A percentile compares a stretch with the other conserved stretches of the same genome.
Conservation (phyloP, 2,113 vertebrate species). For the Geococcyx californianus region DNA sequence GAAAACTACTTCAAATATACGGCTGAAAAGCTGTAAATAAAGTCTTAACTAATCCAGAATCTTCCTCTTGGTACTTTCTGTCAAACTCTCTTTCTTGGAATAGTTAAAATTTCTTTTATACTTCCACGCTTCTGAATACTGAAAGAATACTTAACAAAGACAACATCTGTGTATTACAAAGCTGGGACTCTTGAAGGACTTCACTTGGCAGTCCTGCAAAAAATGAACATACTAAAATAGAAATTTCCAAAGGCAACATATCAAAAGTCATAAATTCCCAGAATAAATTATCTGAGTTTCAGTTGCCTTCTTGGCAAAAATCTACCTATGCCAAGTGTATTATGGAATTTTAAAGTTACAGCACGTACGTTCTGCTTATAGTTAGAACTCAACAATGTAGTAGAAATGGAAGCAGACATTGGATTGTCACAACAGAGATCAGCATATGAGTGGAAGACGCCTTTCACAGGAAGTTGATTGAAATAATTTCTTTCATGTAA, state of each 20-base stretch:
- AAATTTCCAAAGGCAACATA: conserved; percentile 38
- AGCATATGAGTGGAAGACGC: background rate
- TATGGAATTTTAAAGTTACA: conserved; percentile 16
- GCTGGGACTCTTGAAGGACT: conserved; percentile 44
- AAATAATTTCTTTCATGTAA: conserved; percentile 54
- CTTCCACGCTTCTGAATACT: conserved; percentile 26
- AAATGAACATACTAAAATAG: conserved; percentile 29
- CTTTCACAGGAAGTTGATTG: conserved; percentile 22
- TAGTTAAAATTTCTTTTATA: conserved; percentile 45
- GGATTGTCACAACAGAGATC: conserved; percentile 15
- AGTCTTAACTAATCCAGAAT: conserved; percentile 18
- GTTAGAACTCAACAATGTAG: background rate
- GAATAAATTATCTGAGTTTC: background rate
- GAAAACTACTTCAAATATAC: background rate
- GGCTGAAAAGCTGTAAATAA: conserved; percentile 32
- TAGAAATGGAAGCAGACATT: background rate
- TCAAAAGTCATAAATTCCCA: conserved; percentile 39
- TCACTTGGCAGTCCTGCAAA: conserved; percentile 45
- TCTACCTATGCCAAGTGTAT: conserved; percentile 1
- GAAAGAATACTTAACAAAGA: conserved; percentile 55
- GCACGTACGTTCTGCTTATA: background rate
- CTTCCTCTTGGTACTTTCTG: conserved; percentile 20
- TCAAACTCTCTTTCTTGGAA: conserved; percentile 48
- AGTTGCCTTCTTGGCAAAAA: conserved; percentile 27
- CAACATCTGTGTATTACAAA: conserved; percentile 58